Percentiles rank a stretch among this genome's conserved stretches.
Conservation (phyloP, 2,797 vertebrate species). For the Gouania willdenowi region DNA sequence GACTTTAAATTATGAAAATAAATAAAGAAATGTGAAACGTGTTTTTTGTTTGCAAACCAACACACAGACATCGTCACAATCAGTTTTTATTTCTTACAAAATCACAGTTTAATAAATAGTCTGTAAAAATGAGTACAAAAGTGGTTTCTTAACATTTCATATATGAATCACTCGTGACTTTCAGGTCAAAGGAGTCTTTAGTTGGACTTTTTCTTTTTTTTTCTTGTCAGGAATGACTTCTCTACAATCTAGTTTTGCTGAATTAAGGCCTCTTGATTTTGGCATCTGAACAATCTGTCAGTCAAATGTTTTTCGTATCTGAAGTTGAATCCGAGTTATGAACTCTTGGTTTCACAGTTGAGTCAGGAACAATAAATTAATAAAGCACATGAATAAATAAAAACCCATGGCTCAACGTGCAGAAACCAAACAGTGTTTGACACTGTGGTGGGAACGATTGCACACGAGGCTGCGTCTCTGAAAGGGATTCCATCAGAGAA, state of each 20-base stretch:
- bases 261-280: conserved; percentile 86
- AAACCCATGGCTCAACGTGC: conserved; percentile 62
- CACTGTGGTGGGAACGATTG: conserved; percentile 46
- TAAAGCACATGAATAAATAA: conserved; percentile 33
- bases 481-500: conserved; percentile 36
- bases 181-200: conserved; percentile 68
- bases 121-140: conserved; percentile 83
- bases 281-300: conserved; percentile 80
- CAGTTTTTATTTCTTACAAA: conserved; percentile 76
- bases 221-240: conserved; percentile 54
- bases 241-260: conserved; percentile 80
- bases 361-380: conserved; percentile 54
- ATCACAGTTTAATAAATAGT: conserved; percentile 86
- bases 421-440: conserved; percentile 47
- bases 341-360: conserved; percentile 76
- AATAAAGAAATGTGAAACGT: conserved; percentile 61
- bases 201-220: conserved; percentile 37
- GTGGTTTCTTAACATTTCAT: conserved; percentile 73
- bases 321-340: conserved; percentile 64
- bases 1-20: too few species aligned
- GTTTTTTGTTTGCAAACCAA: too few species aligned
- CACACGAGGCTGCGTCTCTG: conserved; percentile 46
- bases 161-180: conserved; percentile 75
- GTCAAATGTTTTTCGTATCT: conserved; percentile 67
- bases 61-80: not conserved